A percentile compares a stretch with the other conserved stretches of the same genome.
These are phyloP conservation scores for Phoxinus dragarum DNA, from an alignment of 2,797 vertebrate species.

Conservation along the genomic window DNA sequence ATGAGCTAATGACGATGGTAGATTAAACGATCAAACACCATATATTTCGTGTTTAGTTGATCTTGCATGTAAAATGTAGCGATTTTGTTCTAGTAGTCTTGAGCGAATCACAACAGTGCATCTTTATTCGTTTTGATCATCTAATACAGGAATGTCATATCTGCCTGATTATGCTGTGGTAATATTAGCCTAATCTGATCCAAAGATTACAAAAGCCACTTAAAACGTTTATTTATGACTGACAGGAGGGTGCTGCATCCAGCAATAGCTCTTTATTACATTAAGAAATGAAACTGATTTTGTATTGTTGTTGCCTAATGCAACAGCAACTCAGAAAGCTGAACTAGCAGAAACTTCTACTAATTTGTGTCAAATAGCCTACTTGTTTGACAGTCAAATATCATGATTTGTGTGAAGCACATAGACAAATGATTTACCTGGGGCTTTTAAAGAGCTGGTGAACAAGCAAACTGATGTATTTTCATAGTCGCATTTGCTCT, in stretches of 20 bases:
- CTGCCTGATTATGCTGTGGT: background rate
- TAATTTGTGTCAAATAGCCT: slow-evolving; percentile 4
- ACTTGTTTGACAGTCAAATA: slow-evolving; percentile 54
- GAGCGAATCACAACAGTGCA: background rate
- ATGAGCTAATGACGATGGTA: background rate
- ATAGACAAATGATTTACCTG: slow-evolving; percentile 18
- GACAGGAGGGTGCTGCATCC: slow-evolving; percentile 35
- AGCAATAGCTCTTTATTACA: background rate
- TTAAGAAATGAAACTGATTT: background rate
- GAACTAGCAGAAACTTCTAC: slow-evolving; percentile 13
- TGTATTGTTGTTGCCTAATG: background rate
- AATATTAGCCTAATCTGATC: background rate
- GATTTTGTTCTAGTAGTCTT: background rate
- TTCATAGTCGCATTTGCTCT: slow-evolving; percentile 38
- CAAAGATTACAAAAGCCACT: slow-evolving; percentile 15
- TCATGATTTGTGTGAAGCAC: slow-evolving; percentile 12
- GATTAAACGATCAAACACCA: background rate
- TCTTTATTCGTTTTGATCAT: background rate
- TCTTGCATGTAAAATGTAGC: background rate
- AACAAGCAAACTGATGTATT: background rate
- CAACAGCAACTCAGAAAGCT: background rate
- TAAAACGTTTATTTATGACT: slow-evolving; percentile 10
- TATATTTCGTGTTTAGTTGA: background rate
- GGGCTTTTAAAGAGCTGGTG: slow-evolving; percentile 13
- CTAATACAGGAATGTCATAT: background rate